Evolutionary conservation across 2,113 vertebrate species (phyloP).

Genomic region (Uria aalge): DNA sequence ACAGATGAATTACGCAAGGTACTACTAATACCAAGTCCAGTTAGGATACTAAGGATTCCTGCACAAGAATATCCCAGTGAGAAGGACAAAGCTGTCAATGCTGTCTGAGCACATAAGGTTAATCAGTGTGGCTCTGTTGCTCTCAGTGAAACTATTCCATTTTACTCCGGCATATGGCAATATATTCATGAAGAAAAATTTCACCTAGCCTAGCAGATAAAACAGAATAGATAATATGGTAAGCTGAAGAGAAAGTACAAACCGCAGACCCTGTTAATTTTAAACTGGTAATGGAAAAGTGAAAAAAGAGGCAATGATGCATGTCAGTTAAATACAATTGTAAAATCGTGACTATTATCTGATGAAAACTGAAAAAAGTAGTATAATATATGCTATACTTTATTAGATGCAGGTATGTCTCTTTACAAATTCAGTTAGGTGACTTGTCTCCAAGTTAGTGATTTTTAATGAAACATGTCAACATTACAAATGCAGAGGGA

Average conservation of each 20-base stretch:
- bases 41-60: not conserved
- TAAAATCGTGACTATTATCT: not conserved
- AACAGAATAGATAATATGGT: constrained; percentile 25
- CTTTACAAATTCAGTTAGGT: not conserved
- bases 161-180: not conserved
- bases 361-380: not conserved
- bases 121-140: not conserved
- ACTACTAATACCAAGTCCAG: not conserved
- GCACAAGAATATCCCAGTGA: not conserved
- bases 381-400: not conserved
- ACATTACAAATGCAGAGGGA: not conserved
- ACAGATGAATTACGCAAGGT: not conserved
- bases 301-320: not conserved
- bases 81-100: not conserved
- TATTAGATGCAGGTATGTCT: not conserved
- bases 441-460: not conserved
- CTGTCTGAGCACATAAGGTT: not conserved
- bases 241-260: not conserved
- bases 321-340: not conserved
- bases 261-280: not conserved
- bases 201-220: constrained; percentile 19
- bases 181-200: constrained; percentile 15
- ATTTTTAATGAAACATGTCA: not conserved
- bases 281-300: not conserved
- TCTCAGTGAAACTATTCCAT: not conserved